These are phyloP conservation scores for Xanthia togata DNA, from an alignment of 2,888 invertebrate genomes.

Conservation along the genomic window DNA sequence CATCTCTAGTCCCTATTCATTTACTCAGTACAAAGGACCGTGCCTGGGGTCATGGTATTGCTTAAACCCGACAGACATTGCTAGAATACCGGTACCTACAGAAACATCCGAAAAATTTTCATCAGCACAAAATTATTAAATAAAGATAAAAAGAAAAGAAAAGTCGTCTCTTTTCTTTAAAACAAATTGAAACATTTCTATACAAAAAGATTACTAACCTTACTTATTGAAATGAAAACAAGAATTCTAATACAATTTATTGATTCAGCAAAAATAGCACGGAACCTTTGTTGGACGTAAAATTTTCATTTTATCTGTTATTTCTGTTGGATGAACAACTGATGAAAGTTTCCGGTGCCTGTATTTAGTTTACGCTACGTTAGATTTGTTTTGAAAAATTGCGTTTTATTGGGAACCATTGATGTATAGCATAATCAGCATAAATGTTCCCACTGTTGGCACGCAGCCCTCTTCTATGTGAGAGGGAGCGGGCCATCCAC, in stretches of 20 bases:
- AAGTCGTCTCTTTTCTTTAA: background rate
- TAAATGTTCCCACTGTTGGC: too few relatives aligned
- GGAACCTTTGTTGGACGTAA: background rate
- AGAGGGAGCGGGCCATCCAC: too few relatives aligned
- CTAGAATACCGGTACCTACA: background rate
- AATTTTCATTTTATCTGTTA: constrained; percentile 37
- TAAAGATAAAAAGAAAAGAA: background rate
- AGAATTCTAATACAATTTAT: constrained; percentile 19
- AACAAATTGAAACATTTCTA: constrained; percentile 16
- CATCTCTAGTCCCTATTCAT: background rate
- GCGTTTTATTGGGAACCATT: background rate
- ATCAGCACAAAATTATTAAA: background rate
- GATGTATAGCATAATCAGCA: too few relatives aligned
- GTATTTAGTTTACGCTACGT: constrained; percentile 1
- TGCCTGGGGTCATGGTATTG: background rate
- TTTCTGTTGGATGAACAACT: constrained; percentile 16
- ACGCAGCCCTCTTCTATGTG: too few relatives aligned
- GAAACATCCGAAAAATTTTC: background rate
- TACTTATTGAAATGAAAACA: constrained; percentile 45
- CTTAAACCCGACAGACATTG: background rate
- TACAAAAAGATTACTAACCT: constrained; percentile 5
- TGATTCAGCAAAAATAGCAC: constrained; percentile 22
- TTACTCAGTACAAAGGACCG: constrained; percentile 5
- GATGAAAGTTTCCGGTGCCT: constrained; percentile 39
- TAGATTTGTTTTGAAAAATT: constrained; percentile 24